phyloP scores from a whole-genome alignment of 37 sponge, comb jelly and placozoan species.

The Axinella damicornis region DNA sequence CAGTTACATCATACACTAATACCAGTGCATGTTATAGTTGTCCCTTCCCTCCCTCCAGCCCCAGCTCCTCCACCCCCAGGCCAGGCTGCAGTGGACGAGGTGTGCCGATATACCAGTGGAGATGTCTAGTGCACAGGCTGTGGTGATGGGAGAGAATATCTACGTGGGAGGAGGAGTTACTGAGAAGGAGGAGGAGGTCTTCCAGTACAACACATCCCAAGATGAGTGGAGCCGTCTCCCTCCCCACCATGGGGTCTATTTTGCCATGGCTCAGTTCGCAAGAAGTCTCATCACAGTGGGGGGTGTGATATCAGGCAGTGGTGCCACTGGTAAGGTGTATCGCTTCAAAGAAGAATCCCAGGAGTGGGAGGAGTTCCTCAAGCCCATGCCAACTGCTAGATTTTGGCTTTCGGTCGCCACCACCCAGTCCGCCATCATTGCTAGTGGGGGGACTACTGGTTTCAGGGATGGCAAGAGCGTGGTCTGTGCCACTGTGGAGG shows the following conservation, averaged over 20 bases:
- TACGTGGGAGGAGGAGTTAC: conserved; percentile 38
- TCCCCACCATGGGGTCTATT: not conserved
- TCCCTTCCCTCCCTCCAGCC: too few relatives aligned
- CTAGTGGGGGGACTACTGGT: conserved; percentile 7
- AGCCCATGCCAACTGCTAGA: conserved; percentile 21
- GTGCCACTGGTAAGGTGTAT: not conserved
- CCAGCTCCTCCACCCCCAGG: not conserved
- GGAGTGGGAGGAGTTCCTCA: not conserved
- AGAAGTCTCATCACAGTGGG: conserved; percentile 9
- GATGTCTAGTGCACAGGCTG: conserved; percentile 7
- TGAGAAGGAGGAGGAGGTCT: too few relatives aligned
- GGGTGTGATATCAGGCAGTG: not conserved
- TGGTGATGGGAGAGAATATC: not conserved
- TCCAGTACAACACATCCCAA: not conserved
- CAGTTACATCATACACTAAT: too few relatives aligned
- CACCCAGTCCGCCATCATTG: conserved; percentile 9
- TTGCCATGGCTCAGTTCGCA: conserved; percentile 7
- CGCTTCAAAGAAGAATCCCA: not conserved
- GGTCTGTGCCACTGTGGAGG: conserved; percentile 4
- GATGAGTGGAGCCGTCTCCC: conserved; percentile 11
- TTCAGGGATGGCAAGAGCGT: too few relatives aligned
- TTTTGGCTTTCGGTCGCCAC: not conserved
- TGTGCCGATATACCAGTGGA: not conserved
- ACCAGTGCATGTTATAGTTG: too few relatives aligned
- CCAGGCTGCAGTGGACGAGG: conserved; percentile 17